Base-by-base conservation (phyloP, 1,140 invertebrate genomes). In the Drosophila auraria region DNA sequence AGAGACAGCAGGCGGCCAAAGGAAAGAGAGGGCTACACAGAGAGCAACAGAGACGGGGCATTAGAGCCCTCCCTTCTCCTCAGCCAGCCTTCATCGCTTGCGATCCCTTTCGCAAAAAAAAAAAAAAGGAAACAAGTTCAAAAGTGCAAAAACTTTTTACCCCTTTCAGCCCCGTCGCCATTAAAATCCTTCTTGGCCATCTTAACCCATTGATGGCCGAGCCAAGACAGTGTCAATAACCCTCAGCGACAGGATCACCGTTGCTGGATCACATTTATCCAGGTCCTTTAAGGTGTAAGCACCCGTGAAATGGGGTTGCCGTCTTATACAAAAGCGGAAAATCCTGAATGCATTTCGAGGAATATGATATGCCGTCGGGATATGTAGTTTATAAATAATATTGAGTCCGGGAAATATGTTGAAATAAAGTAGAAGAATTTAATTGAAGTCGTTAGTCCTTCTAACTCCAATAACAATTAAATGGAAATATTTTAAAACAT, bases 111-210 rank as follows among this genome's bases (percentile, higher is more conserved):
- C 4, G 23, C 1, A n/a, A 71, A 30, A 30, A 30, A 65, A 42
- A 27, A 57, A 75, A 75, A 25, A 30, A 45, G 62, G 68, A 82
- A 83, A 74, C 80, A 87, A 89, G 84, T 84, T 90, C 74, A 89
- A 90, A 89, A 89, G 84, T 90, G 82, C 66, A 82, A 80, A 82
- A 82, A 72, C 40, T 42, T 61, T 87, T 64, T 70, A 66, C 47
- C 58, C 54, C 61, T 15, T 5, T 38, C 49, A 51, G 40, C 25
- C 74, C 25, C 74, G 62, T 51, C 76, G 64, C 74, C 75, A 71
- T 79, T 72, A 54, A 77, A 72, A 61, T 42, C 66, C 47, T 15
- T 44, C 15, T 44, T 62, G 42, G 42, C 63, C 56, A 44, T 65
- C 61, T 69, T 69, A 69, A 69, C 63, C 68, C 64, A 44, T 73